These are phyloP conservation scores for Hirudo medicinalis DNA, from an alignment of 1,140 invertebrate species.

Conservation along the genomic window DNA sequence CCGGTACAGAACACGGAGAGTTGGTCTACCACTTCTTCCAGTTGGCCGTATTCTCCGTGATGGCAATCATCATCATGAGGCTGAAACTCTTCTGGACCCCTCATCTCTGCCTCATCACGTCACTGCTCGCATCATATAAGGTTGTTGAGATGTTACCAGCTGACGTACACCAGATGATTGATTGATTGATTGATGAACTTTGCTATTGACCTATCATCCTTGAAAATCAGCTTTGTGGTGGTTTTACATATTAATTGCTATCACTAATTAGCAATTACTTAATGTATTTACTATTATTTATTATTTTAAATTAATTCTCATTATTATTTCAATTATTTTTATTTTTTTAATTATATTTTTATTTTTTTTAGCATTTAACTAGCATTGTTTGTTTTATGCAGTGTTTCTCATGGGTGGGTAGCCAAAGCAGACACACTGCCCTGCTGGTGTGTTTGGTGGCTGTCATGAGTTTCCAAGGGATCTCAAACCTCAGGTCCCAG, in stretches of 20 bases:
- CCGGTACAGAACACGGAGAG: constrained; percentile 29
- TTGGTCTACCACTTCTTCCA: constrained; percentile 59
- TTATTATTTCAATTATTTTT: too few relatives aligned
- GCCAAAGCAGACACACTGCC: constrained; percentile 33
- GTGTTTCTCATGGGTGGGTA: constrained; percentile 33
- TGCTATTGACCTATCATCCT: too few relatives aligned
- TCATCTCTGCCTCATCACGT: constrained; percentile 59
- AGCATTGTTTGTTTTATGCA: constrained; percentile 20
- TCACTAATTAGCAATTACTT: too few relatives aligned
- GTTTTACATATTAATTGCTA: too few relatives aligned
- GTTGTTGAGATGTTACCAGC: constrained; percentile 43
- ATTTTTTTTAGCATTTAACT: too few relatives aligned
- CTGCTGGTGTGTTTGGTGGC: constrained; percentile 40
- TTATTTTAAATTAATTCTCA: too few relatives aligned
- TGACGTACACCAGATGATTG: constrained; percentile 40
- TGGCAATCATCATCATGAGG: constrained; percentile 68
- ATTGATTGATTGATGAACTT: background rate
- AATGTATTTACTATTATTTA: too few relatives aligned
- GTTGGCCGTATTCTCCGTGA: constrained; percentile 52
- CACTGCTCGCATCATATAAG: constrained; percentile 47
- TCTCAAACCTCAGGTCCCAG: constrained; percentile 43
- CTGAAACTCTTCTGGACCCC: constrained; percentile 69
- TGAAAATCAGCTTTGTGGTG: too few relatives aligned
- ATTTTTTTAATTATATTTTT: too few relatives aligned
- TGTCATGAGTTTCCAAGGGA: constrained; percentile 42